phyloP scores from a whole-genome alignment of 2,113 vertebrate species.

The Arothron firmamentum region DNA sequence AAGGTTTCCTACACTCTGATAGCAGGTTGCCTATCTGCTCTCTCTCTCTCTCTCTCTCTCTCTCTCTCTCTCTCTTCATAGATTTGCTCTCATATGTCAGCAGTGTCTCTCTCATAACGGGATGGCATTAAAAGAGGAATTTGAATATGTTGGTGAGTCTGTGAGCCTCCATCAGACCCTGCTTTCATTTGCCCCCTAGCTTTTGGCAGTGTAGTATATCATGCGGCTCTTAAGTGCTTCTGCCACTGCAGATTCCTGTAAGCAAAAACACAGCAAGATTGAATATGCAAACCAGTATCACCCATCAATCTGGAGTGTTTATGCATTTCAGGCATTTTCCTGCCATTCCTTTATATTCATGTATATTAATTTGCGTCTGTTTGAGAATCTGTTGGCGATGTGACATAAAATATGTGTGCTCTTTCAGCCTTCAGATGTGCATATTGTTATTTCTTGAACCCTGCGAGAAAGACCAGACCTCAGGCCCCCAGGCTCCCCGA shows the following conservation, averaged over 20 bases:
- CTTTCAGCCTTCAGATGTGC: constrained; percentile 92
- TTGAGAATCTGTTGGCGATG: constrained; percentile 23
- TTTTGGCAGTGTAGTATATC: constrained; percentile 72
- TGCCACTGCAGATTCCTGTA: constrained; percentile 61
- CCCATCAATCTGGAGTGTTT: constrained; percentile 69
- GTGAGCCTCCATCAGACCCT: constrained; percentile 65
- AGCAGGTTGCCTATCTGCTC: constrained; percentile 7
- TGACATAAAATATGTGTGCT: constrained; percentile 41
- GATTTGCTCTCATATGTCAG: constrained; percentile 97
- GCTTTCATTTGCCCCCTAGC: constrained; percentile 72
- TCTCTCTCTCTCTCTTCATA: constrained; percentile 64
- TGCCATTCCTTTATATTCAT: constrained; percentile 62
- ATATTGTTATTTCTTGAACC: constrained; percentile 97
- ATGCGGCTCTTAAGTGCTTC: constrained; percentile 71
- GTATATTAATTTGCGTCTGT: constrained; percentile 61
- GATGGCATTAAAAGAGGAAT: constrained; percentile 98
- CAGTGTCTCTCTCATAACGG: constrained; percentile 98
- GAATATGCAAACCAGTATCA: constrained; percentile 65
- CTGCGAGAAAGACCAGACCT: constrained; percentile 91
- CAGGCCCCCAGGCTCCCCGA: constrained; percentile 88
- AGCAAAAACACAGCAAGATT: constrained; percentile 67
- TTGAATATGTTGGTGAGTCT: constrained; percentile 96
- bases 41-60: constrained; percentile 45
- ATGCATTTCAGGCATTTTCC: constrained; percentile 60
- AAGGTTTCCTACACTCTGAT: constrained; percentile 8